Evolutionary conservation across 2,113 vertebrate genomes (phyloP).

Genomic region (Petrocephalus zakoni): DNA sequence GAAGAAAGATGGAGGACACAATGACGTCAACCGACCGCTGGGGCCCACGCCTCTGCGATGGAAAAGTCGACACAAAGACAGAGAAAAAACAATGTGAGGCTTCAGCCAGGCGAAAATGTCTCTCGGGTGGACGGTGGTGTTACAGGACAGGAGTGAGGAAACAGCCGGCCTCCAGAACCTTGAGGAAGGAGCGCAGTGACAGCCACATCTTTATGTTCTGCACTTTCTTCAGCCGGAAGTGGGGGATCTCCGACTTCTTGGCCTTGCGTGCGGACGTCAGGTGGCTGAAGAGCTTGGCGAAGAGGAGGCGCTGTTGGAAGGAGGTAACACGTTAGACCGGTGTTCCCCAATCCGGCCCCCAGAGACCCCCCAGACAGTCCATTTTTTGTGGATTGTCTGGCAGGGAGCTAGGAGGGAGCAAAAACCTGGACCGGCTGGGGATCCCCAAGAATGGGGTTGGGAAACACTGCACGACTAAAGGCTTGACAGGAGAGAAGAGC

Average conservation of each 20-base stretch:
- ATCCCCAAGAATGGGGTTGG: neutral
- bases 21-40: constrained; percentile 97
- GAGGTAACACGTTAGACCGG: constrained; percentile 22
- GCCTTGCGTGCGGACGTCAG: constrained; percentile 95
- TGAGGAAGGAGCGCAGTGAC: constrained; percentile 89
- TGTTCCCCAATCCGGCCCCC: neutral
- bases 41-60: constrained; percentile 80
- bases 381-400: neutral
- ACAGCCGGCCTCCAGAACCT: constrained; percentile 54
- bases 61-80: constrained; percentile 18
- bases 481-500: neutral
- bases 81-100: neutral
- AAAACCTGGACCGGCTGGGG: neutral
- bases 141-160: neutral
- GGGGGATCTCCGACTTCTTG: constrained; percentile 93
- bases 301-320: constrained; percentile 78
- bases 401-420: neutral
- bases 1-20: constrained; percentile 86
- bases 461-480: neutral
- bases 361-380: neutral
- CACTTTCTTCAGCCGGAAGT: constrained; percentile 96
- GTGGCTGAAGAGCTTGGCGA: constrained; percentile 95
- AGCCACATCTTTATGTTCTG: constrained; percentile 99
- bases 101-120: no score
- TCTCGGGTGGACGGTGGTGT: neutral